A percentile compares a stretch with the other conserved stretches of the same genome.
These are phyloP conservation scores for Prinia subflava DNA, from an alignment of 2,113 vertebrate species.

Conservation along the genomic window DNA sequence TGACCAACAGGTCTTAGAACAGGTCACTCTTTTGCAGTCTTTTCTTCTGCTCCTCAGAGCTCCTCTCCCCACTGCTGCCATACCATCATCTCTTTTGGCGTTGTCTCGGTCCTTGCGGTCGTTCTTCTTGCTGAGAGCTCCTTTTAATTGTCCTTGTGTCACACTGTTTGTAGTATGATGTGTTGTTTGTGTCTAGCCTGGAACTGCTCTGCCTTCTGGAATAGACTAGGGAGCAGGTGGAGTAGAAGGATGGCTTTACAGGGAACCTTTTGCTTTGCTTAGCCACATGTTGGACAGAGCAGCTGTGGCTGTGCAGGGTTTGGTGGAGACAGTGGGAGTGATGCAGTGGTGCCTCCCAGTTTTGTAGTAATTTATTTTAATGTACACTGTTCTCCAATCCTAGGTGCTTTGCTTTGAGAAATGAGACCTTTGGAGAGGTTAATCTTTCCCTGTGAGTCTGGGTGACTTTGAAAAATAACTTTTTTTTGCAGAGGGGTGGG, in stretches of 20 bases:
- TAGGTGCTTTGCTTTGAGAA: neutral
- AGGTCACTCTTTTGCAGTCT: neutral
- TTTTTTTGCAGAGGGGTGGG: neutral
- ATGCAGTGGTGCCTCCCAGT: neutral
- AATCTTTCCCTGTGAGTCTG: neutral
- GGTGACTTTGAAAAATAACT: neutral
- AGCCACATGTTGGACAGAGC: neutral
- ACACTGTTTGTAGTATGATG: neutral
- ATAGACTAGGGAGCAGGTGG: neutral
- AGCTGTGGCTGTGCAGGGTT: neutral
- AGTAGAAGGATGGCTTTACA: neutral
- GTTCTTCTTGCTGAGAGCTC: neutral
- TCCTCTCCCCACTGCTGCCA: neutral
- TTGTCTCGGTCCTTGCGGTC: accelerated
- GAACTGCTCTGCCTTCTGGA: neutral
- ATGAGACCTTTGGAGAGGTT: neutral
- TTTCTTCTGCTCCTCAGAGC: neutral
- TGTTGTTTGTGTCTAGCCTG: neutral
- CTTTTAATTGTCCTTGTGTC: neutral
- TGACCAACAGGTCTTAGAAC: neutral
- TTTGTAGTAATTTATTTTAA: neutral
- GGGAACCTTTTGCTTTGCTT: neutral
- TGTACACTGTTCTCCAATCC: no score
- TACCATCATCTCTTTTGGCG: neutral
- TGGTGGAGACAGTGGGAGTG: neutral